Evolutionary conservation across 2,888 invertebrate species (phyloP), one percentile per base, ranked within the genome.

Genomic region (Listrodromus nycthemerus): DNA sequence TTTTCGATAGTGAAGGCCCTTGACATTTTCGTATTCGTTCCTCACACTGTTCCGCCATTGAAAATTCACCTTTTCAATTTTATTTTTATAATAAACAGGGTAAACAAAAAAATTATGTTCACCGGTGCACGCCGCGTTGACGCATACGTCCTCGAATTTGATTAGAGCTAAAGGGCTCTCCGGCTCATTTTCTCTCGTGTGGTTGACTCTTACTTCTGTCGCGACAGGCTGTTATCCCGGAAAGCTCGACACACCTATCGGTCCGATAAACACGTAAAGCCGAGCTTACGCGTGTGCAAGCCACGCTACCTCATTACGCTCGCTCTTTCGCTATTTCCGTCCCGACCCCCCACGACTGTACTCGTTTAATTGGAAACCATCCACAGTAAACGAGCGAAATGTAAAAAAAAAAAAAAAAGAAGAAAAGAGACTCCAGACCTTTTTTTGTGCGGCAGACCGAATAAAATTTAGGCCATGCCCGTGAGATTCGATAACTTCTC

Each of bases 331-430:
- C 27, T n/a, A 30, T 21, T 19, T 48, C 58, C 13, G 48, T 77
- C 27, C 33, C 16, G 16, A 65, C 19, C 41, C 16, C 41, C 41
- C 41, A 3, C 33, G 41, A 16, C 13, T 45, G 48, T 74, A 10
- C 76, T 80, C 66, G 76, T 86, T 85, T 86, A 85, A 86, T 87
- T 86, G 76, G 82, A 87, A 86, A 87, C 76, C 80, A 79, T 71
- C 45, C 66, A 30, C 30, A 13, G 63, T 52, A 52, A 21, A 61
- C 75, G 75, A 45, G 50, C 41, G 16, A 45, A 45, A 16, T 0
- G 41, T 16, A 45, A 45, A 45, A 45, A 45, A 41, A 45, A 16
- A 45, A 45, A 3, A 16, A 2, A 16, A 16, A 16, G 13, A 0
- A 16, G 16, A 10, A 45, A 13, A 45, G 4, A 45, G 0, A 16